phyloP scores from a whole-genome alignment of 1,140 invertebrate genomes.

The Pogonomyrmex barbatus region DNA sequence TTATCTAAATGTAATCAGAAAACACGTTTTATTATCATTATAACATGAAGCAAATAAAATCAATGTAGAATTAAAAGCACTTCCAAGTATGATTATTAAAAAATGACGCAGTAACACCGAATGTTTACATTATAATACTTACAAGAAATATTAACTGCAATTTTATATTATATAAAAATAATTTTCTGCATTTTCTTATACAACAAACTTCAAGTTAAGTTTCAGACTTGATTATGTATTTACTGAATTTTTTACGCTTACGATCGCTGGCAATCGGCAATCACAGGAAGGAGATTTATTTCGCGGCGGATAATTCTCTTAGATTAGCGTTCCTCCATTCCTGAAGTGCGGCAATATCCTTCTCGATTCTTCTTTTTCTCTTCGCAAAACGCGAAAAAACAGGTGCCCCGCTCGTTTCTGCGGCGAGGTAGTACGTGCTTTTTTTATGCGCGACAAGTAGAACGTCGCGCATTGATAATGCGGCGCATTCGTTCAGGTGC shows the following conservation, averaged over 20 bases:
- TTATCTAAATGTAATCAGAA: neutral
- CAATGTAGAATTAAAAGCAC: neutral
- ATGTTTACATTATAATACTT: neutral
- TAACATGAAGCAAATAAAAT: neutral
- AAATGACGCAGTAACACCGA: neutral
- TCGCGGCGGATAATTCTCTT: neutral
- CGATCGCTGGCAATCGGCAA: neutral
- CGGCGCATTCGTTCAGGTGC: slow-evolving; percentile 26
- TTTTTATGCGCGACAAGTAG: slow-evolving; percentile 60
- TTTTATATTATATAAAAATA: neutral
- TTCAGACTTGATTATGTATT: neutral
- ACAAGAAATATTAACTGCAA: neutral
- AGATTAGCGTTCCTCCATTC: neutral
- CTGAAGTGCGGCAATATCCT: slow-evolving; percentile 1
- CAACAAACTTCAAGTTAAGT: neutral
- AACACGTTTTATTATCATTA: neutral
- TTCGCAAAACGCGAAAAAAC: slow-evolving; percentile 8
- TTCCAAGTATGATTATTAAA: neutral
- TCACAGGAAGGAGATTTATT: neutral
- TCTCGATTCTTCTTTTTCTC: neutral
- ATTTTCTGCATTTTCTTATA: neutral
- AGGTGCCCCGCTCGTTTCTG: neutral
- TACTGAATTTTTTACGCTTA: neutral
- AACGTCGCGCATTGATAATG: slow-evolving; percentile 61
- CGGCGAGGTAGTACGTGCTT: neutral